Base-by-base conservation (phyloP, 2,888 invertebrate species). In the Heliconius ethilla region DNA sequence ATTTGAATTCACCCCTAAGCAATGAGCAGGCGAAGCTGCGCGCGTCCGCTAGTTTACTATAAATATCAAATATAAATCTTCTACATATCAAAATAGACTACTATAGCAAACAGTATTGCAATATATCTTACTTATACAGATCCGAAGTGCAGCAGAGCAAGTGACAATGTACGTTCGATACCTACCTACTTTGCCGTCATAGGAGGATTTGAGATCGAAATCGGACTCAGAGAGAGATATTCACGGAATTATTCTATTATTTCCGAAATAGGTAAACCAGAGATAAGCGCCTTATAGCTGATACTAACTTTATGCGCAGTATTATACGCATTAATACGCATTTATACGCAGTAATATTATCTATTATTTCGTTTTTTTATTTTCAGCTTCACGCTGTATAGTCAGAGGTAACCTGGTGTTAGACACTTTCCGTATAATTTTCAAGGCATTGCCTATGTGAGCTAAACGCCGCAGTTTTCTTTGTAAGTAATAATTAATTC, bases 171-270 rank as follows among this genome's bases (percentile, higher is more conserved):
- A 10, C 55, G n/a, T 65, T 29, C 62, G 27, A 63, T 45, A 74
- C 62, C 62, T 9, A 59, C 29, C 51, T 51, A 33, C 29, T 55
- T 59, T 55, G n/a, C 59, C 69, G 33, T 59, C 59, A 72, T 33
- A 37, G 29, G 59, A 72, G 63, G 63, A 74, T 74, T 74, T 63
- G 40, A 27, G 62, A 73, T 73, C 40, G 63, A 63, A 74, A 74
- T 63, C 74, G 74, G 37, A 63, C 25, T 37, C 27, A 25, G 73
- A 62, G 73, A 73, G 18, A 27, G 63, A 22, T 9, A 11, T 40
- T 40, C 40, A 74, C 25, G 18, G 73, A 40, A 59, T 63, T 62
- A 73, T 74, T 74, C 45, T n/a, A 27, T 40, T 74, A 62, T 63
- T 45, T 63, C 33, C 5, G 27, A 40, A 74, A 15, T 55, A 72